phyloP scores from a whole-genome alignment of 2,888 invertebrate species.

The Drepanosiphum platanoidis region DNA sequence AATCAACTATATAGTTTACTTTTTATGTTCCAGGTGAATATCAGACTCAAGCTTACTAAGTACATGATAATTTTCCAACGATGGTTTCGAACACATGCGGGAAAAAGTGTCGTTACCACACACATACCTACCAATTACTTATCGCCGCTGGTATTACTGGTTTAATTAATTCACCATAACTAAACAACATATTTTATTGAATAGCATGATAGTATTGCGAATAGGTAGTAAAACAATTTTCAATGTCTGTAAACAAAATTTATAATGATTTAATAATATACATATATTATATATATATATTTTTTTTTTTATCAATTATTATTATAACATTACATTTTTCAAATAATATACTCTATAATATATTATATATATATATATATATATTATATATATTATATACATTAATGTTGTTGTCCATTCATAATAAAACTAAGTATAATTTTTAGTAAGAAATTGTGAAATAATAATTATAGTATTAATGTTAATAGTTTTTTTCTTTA shows the following conservation, averaged over 20 bases:
- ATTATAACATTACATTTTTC: constrained; percentile 32
- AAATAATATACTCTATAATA: constrained; percentile 41
- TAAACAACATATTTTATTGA: constrained; percentile 28
- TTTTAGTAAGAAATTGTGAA: constrained; percentile 37
- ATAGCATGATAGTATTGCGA: constrained; percentile 43
- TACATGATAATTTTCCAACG: not conserved
- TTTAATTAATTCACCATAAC: constrained; percentile 33
- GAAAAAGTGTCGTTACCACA: constrained; percentile 28
- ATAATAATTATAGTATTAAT: constrained; percentile 19
- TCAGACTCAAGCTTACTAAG: constrained; percentile 76
- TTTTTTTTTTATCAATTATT: constrained; percentile 18
- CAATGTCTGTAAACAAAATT: constrained; percentile 21
- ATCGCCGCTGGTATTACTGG: constrained; percentile 8
- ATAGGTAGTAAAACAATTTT: constrained; percentile 45
- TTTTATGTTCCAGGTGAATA: constrained; percentile 76
- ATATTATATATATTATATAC: no score
- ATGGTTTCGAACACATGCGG: constrained; percentile 4
- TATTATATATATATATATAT: no score
- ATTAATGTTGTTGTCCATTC: constrained; percentile 36
- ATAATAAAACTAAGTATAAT: constrained; percentile 20
- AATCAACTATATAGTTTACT: constrained; percentile 23
- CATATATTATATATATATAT: not conserved
- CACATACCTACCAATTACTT: constrained; percentile 7
- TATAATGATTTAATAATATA: constrained; percentile 22
- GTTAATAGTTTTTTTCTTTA: constrained; percentile 36